Base-by-base conservation (phyloP, 2,888 invertebrate species). In the Yponomeuta sedellus region DNA sequence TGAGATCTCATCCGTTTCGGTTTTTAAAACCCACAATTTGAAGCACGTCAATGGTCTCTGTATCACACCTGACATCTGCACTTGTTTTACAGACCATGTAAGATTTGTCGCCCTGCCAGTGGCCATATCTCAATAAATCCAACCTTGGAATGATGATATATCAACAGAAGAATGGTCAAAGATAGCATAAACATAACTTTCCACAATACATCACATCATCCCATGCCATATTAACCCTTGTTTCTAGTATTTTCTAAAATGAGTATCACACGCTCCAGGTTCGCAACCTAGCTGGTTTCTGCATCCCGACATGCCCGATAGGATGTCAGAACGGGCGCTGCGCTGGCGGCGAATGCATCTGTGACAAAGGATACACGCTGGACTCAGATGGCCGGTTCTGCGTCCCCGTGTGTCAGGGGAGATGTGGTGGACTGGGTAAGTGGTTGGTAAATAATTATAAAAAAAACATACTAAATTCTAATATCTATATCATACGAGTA, bases 261-360 rank as follows among this genome's bases (percentile, higher is more conserved):
- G 8, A 34, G 34, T 34, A 1, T 52, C 16, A 16, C 12, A 16
- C 16, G 5, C 16, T 52, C 44, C 5, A 52, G 44, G 44, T 52
- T 16, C 44, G 44, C n/a, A 61, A 61, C 61, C 22, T 22, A 19
- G 91, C 77, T 10, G 91, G 85, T 1, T 80, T 88, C 67, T 95
- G 95, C 71, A 85, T 94, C 0, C 90, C 94, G 1, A 94, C 94
- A 0, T 95, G 95, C 67, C 95, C 95, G 0, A 92, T 94, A 22
- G 93, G 94, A 0, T 95, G 95, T 71, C 91, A 93, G 69, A 93
- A 95, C 69, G 95, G 95, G 0, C 86, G 91, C 1, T 95, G 95
- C 70, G 86, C 93, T 69, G 84, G 92, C 0, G 89, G 92, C 0
- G 89, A 90, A 52, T 96, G 96, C 69, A 84, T 92, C 10, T 96